These are phyloP conservation scores for Neodiprion fabricii DNA, from an alignment of 1,140 invertebrate species.

Conservation along the genomic window DNA sequence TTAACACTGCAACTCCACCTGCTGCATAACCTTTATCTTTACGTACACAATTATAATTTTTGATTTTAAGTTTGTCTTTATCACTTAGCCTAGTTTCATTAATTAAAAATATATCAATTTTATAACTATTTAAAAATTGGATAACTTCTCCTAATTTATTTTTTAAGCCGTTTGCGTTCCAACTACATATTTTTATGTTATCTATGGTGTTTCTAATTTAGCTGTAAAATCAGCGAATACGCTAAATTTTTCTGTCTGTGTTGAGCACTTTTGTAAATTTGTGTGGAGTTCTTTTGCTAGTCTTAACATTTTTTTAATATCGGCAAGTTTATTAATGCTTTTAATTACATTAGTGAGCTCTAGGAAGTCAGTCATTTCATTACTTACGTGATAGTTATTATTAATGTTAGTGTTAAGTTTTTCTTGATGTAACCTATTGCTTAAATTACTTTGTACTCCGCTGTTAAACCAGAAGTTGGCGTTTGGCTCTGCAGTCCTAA, in stretches of 20 bases:
- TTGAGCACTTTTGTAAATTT: constrained; percentile 27
- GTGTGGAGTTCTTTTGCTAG: constrained; percentile 22
- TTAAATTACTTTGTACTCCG: too few relatives aligned
- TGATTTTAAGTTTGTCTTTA: constrained; percentile 27
- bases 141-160: constrained; percentile 33
- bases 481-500: constrained; percentile 16
- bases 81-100: constrained; percentile 35
- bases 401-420: background rate
- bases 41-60: constrained; percentile 32
- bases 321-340: constrained; percentile 22
- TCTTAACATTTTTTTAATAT: constrained; percentile 30
- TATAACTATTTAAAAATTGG: constrained; percentile 28
- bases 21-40: constrained; percentile 25
- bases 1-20: constrained; percentile 33
- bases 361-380: constrained; percentile 13
- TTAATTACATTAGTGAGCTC: constrained; percentile 23
- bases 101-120: constrained; percentile 34
- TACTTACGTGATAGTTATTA: background rate
- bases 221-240: constrained; percentile 28
- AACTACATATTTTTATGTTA: constrained; percentile 31
- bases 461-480: constrained; percentile 15
- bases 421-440: too few relatives aligned
- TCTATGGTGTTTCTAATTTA: constrained; percentile 26
- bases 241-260: constrained; percentile 30
- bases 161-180: constrained; percentile 39